A percentile compares a stretch with the other conserved stretches of the same genome.
Conservation (phyloP, 2,888 invertebrate species). For the Lithophane leautieri region DNA sequence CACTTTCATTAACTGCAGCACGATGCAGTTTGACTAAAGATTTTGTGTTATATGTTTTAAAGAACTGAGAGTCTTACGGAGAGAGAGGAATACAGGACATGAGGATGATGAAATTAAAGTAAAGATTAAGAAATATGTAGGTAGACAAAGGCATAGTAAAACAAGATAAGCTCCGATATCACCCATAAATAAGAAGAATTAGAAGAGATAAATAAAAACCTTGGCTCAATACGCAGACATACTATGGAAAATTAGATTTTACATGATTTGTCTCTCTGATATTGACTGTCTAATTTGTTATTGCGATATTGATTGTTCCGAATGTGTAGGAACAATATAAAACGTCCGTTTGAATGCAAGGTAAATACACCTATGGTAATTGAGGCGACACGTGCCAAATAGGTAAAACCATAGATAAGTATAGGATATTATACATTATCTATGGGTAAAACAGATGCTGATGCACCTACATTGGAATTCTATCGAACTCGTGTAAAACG, state of each 20-base stretch:
- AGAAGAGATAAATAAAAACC: background rate
- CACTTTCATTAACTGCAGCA: background rate
- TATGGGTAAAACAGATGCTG: background rate
- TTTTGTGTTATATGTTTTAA: background rate
- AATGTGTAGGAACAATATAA: background rate
- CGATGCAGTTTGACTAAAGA: conserved; percentile 1
- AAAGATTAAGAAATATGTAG: background rate
- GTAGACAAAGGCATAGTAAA: background rate
- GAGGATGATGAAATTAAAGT: background rate
- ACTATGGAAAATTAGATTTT: background rate
- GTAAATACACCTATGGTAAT: background rate
- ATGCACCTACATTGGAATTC: conserved; percentile 32
- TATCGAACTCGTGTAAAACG: background rate
- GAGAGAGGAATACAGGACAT: background rate
- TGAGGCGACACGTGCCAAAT: background rate
- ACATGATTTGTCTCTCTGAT: background rate
- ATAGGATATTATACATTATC: conserved; percentile 3
- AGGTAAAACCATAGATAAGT: background rate
- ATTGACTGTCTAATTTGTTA: background rate
- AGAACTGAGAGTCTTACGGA: background rate
- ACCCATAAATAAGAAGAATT: background rate
- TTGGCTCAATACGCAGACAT: too few relatives aligned
- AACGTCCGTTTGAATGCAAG: background rate
- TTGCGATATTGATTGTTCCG: too few relatives aligned
- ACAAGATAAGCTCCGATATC: background rate